Base-by-base conservation (phyloP, 2,797 vertebrate species). In the Amazona ochrocephala region DNA sequence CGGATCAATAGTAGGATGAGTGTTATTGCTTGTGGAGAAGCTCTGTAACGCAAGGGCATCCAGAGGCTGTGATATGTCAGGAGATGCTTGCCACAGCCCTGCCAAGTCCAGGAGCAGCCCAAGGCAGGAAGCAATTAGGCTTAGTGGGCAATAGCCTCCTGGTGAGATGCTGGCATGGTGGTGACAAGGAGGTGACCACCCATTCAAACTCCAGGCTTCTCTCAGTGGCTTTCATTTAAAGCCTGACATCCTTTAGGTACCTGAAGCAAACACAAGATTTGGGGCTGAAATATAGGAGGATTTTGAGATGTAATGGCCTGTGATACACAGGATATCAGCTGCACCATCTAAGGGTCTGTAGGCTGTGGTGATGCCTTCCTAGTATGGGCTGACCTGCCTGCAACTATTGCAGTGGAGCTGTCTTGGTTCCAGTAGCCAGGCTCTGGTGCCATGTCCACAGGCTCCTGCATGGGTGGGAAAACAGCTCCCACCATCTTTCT, bases 101-200 rank as follows among this genome's bases (percentile, higher is more conserved):
- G 42, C 48, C 50, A 64, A 42, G 26, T 70, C 47, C 67, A 61
- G 68, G 41, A 53, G 45, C 76, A 85, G 60, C 50, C 58, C 54
- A 44, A 45, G 54, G 79, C 44, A 44, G 45, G 60, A 89, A 30
- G 60, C 58, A 65, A 3, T 22, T 42, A 6, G 58, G 23, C 5
- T 48, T 34, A 0, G 0, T 72, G 50, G 24, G 60, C 47, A 37
- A 11, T 7, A 47, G 48, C 5, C 13, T 75, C 21, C 58, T 26
- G 48, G n/a, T 80, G 39, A 71, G 37, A 19, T 47, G 4, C 34
- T 17, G 48, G 4, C 30, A 17, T 1, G 18, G 37, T 1, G 2
- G 47, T 2, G 12, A 83, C 44, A 26, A 83, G 70, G 48, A 56
- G 37, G 22, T 72, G 37, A 66, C 29, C 66, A 56, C 7, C 7